Evolutionary conservation across 2,888 invertebrate species (phyloP), one percentile per base, ranked within the genome.

Genomic region (Idaea dimidiata): DNA sequence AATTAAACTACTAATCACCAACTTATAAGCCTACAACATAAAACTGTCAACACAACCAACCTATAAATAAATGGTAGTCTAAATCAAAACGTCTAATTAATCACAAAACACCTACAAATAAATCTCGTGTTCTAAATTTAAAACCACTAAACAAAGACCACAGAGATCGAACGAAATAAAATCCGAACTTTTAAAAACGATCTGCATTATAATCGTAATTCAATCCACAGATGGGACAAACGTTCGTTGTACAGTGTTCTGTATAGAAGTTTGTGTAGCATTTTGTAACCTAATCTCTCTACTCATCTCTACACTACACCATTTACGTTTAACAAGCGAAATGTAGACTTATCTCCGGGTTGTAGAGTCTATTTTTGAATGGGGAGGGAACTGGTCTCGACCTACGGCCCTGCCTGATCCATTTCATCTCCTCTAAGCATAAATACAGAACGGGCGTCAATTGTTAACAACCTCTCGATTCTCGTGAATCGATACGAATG

Each of bases 401-500:
- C 89, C 90, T 89, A 84, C 88, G 88, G 87, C 89, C 88, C 75
- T 81, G 73, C 84, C 43, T 43, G 90, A 89, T 89, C 87, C 88
- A 88, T 89, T 89, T 89, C 90, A 89, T 88, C 89, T 89, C 84
- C 77, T 76, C 78, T 70, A 81, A 84, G 84, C 89, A 91, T 91
- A 90, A 90, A 90, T 84, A 88, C 85, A 85, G 80, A 82, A 81
- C 84, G 86, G 87, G 89, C 90, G 90, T 90, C 91, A 91, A 90
- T 88, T 89, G 89, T 89, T 89, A 91, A 91, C 89, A 89, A 82
- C 87, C 86, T 84, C 82, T 89, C 89, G 89, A 90, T 89, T 88
- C 88, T 88, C 86, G 88, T 88, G 88, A 83, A 85, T 77, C 81
- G 89, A 89, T 90, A 84, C 84, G 83, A 88, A 86, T 88, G 88